Base-by-base conservation (phyloP, 2,888 invertebrate species). In the Harpalus rubripes region DNA sequence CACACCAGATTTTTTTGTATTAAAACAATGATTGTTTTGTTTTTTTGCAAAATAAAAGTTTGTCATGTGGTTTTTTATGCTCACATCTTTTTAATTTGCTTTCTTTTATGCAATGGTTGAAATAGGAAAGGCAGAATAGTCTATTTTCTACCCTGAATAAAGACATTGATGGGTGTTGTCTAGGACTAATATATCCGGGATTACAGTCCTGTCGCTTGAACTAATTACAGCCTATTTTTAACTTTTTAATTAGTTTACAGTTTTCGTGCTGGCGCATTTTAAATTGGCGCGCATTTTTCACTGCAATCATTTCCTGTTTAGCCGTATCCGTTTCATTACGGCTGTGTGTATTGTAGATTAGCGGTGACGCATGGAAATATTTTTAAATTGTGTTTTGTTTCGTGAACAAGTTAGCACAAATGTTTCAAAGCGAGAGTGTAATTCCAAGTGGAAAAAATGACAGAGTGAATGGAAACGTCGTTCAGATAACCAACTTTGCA, bases 201-300 rank as follows among this genome's bases (percentile, higher is more conserved):
- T 78, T 74, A 74, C 44, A 44, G 32, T 41, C 68, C 44, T 74
- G 72, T 18, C 72, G 41, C 8, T 41, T 6, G 16, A 26, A 78
- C 32, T 78, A 78, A 78, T 78, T 78, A 58, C 78, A 78, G 15
- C 15, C 58, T 58, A 78, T 78, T 78, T 78, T 78, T 78, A 78
- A 78, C 78, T 78, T 78, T 78, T 78, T 78, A 78, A 78, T 78
- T 78, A 78, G 78, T 78, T 78, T 78, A 58, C 78, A 78, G 58
- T 8, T 7, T n/a, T 58, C 26, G 26, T 58, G 16, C 15, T n/a
- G 26, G 58, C n/a, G 15, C 56, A 78, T 78, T 78, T 78, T 78
- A 78, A 78, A 78, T 78, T 78, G 78, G 26, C 15, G 78, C 22
- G 58, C 78, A 78, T 78, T 78, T 78, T 78, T 78, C 78, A 78